Base-by-base conservation (phyloP, 1,140 invertebrate species). In the Probaryconus sp. region DNA sequence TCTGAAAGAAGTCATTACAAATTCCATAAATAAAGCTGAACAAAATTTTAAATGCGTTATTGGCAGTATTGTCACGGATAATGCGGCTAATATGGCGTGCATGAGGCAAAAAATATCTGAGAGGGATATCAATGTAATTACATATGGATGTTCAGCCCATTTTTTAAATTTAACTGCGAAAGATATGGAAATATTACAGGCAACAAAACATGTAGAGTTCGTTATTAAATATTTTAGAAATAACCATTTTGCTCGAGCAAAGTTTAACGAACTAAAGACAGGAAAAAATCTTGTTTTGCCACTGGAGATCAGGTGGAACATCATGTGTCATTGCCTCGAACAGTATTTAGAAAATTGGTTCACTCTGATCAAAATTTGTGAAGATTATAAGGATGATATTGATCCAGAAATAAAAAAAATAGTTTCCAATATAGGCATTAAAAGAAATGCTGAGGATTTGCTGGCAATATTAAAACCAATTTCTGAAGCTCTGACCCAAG, bases 151-250 rank as follows among this genome's bases (percentile, higher is more conserved):
- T 40, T 55, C 58, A 35, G 71, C 58, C 26, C 56, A 75, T 42
- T 20, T 60, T 30, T 58, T 75, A 45, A 75, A 73, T 55, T 60
- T 73, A 24, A 26, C 26, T n/a, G 51, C 61, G n/a, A 50, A 67
- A 28, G 61, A 67, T 11, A 21, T 73, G 11, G 47, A 73, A 47
- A 56, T 48, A 21, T 28, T 51, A 13, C 47, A 37, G 13, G 51
- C 30, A 21, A 63, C 43, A 5, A 58, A 40, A 6, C 40, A 67
- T 21, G 31, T 71, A 2, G 26, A 42, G 30, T 20, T 13, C 17
- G 48, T 42, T 4, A 45, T 68, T 5, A 74, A 67, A 43, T 74
- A 74, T 35, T 74, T 74, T 47, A 16, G 73, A 43, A 76, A 76
- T 24, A 73, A 61, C 6, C 47, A 77, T 50, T 77, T 72, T 37